phyloP scores from a whole-genome alignment of 2,797 vertebrate genomes.

The Psittacula derbiana region DNA sequence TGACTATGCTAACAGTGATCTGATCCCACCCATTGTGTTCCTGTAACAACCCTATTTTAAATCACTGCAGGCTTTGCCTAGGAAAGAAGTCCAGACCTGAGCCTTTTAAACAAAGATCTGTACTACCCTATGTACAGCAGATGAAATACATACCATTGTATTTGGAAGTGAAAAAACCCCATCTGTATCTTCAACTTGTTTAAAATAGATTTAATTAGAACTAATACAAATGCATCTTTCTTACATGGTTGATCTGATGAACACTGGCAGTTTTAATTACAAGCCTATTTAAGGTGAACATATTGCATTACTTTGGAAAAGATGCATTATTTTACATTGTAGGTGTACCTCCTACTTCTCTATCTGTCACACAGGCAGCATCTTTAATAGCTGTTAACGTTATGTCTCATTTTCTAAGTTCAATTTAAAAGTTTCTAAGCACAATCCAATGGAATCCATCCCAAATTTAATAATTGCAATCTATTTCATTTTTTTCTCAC shows the following conservation, averaged over 20 bases:
- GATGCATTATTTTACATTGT: slow-evolving; percentile 42
- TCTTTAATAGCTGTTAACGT: slow-evolving; percentile 51
- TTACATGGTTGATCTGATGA: slow-evolving; percentile 54
- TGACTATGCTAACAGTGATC: neutral
- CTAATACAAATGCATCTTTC: slow-evolving; percentile 59
- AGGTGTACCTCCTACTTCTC: slow-evolving; percentile 54
- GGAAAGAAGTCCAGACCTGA: neutral
- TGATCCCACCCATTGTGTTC: neutral
- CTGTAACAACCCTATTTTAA: neutral
- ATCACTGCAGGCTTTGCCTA: neutral
- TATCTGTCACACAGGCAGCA: slow-evolving; percentile 32
- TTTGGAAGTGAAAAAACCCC: neutral
- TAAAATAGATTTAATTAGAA: slow-evolving; percentile 49
- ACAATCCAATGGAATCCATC: slow-evolving; percentile 51
- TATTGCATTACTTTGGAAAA: slow-evolving; percentile 45
- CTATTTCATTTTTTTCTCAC: slow-evolving; percentile 25
- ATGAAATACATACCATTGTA: neutral
- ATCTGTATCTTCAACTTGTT: neutral
- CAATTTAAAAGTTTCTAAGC: neutral
- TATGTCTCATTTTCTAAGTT: slow-evolving; percentile 12
- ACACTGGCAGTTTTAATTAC: slow-evolving; percentile 65
- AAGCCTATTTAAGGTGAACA: slow-evolving; percentile 62
- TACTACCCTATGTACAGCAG: neutral
- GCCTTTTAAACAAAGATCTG: neutral
- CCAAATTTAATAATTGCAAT: slow-evolving; percentile 68